Base-by-base conservation (phyloP, 2,888 invertebrate species). In the Drosophila diplacantha region DNA sequence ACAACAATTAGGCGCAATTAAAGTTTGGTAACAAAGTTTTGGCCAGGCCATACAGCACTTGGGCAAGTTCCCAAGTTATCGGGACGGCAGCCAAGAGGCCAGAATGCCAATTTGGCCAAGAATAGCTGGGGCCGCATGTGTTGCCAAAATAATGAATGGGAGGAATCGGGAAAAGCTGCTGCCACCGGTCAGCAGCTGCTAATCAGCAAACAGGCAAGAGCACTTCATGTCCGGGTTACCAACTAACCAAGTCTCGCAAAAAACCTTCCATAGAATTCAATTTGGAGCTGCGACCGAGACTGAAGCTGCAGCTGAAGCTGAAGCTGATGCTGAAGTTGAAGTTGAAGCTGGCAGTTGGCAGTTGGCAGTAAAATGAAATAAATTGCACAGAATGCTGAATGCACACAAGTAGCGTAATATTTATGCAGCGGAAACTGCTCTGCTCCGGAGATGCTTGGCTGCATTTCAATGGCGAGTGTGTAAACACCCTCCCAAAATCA, bases 391-490 rank as follows among this genome's bases (percentile, higher is more conserved):
- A 79, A 75, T 81, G 82, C 74, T 71, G 74, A 76, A 66, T 63
- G 61, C 72, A 62, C 71, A 81, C 82, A 76, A 79, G 80, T 81
- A 74, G 84, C 82, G 74, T 71, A 69, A 80, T 83, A 83, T 79
- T 79, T 83, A 76, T 79, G 82, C 80, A 79, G 65, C 82, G 83
- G 80, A 78, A 83, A 73, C 81, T 53, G 50, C 52, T 65, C 55
- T 50, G 55, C 58, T 62, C 49, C 53, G 38, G 72, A 72, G 84
- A 82, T 76, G 79, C 84, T 72, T 76, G 74, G 81, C 26, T 80
- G 79, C 82, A 82, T 80, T 76, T 80, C 82, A 83, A 80, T 80
- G 74, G 75, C 69, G 69, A 46, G 55, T 69, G 49, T 59, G 67
- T 57, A 72, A 71, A 75, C 71, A 83, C 68, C 66, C 72, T 75